Base-by-base conservation (phyloP, 1,140 invertebrate genomes). In the Sipha flava region DNA sequence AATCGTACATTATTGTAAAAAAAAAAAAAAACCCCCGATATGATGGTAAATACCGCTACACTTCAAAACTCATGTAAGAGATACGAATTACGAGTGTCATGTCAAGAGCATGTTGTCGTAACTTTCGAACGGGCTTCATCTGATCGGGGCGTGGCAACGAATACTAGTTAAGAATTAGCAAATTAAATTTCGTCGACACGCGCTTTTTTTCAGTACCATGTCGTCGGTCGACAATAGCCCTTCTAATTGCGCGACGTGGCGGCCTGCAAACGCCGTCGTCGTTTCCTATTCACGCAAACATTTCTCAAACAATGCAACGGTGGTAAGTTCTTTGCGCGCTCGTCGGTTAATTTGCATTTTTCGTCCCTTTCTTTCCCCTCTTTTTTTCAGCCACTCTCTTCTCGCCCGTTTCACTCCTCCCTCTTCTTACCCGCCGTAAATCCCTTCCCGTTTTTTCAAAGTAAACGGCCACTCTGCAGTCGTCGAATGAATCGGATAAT, bases 141-240 rank as follows among this genome's bases (percentile, higher is more conserved):
- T n/a, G 45, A 5, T 47, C 45, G 45, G 9, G 40, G 40, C 40
- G 40, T n/a, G 40, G 10, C 9, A 43, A 43, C 40, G 34, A 21
- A 66, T 31, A 66, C 59, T 21, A 64, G 59, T 64, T 43, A 43
- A 43, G 9, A 12, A 43, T 43, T 66, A 66, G 40, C 31, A 66
- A 66, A 66, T 66, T 66, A 66, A 37, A 66, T 66, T 66, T 66
- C 31, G n/a, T 21, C 10, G 21, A n/a, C n/a, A 34, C 29, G 4
- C 16, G 57, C 16, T 26, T 59, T 31, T 59, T 31, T n/a, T 29
- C 40, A 6, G 40, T 43, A 12, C 40, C 40, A n/a, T n/a, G n/a
- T n/a, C 40, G 40, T n/a, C 9, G 62, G 62, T 66, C n/a, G 62
- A 66, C 62, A 66, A 66, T 66, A 66, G 62, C 62, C 62, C 31